Conservation (phyloP, 2,888 invertebrate genomes). For the Ophion ellenae region DNA sequence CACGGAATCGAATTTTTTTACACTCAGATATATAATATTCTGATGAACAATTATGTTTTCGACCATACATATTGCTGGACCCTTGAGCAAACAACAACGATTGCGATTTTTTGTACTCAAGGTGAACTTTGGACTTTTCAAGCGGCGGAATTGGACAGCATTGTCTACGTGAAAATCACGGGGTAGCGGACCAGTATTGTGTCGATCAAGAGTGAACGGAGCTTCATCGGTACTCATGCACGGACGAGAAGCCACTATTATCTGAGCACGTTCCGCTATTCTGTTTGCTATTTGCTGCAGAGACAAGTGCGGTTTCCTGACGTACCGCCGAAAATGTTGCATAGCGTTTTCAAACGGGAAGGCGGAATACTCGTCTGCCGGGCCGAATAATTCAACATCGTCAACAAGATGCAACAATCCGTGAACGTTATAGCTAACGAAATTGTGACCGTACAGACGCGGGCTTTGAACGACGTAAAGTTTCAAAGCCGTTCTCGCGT, state of each 20-base stretch:
- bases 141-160: constrained; percentile 21
- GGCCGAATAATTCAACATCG: constrained; percentile 34
- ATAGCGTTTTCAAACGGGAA: constrained; percentile 43
- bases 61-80: background rate
- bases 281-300: constrained; percentile 37
- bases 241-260: background rate
- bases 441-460: background rate
- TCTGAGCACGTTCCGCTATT: constrained; percentile 7
- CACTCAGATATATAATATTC: background rate
- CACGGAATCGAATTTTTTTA: constrained; percentile 26
- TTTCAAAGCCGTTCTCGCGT: constrained; percentile 27
- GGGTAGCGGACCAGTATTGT: constrained; percentile 23
- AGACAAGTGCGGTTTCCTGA: constrained; percentile 12
- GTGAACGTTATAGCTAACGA: constrained; percentile 40
- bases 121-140: constrained; percentile 1
- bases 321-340: constrained; percentile 10
- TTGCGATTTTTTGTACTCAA: constrained; percentile 15
- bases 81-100: constrained; percentile 30
- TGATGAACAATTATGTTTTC: constrained; percentile 15
- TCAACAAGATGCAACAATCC: constrained; percentile 40
- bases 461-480: constrained; percentile 13
- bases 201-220: background rate
- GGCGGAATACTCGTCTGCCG: constrained; percentile 28
- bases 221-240: background rate
- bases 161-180: background rate